Evolutionary conservation across 2,113 vertebrate genomes (phyloP).

Genomic region (Eclectus roratus): DNA sequence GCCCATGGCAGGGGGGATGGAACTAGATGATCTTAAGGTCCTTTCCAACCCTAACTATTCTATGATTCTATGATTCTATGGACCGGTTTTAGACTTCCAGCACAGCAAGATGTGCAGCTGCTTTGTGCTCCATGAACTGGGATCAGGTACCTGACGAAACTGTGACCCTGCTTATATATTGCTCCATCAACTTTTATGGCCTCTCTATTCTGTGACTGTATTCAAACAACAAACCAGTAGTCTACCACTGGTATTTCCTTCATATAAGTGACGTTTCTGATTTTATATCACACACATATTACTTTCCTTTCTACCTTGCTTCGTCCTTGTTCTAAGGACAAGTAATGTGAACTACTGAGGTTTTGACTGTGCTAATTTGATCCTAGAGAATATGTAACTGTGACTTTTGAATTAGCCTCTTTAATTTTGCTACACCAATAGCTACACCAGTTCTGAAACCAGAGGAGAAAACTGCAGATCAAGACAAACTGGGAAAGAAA

Average conservation of each 20-base stretch:
- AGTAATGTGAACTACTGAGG: background rate
- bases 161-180: background rate
- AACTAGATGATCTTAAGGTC: too few relatives aligned
- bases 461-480: background rate
- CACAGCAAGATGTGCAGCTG: background rate
- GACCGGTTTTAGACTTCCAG: background rate
- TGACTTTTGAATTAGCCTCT: background rate
- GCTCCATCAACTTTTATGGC: background rate
- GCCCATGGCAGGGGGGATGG: too few relatives aligned
- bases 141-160: background rate
- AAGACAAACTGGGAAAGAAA: background rate
- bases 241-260: background rate
- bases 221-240: background rate
- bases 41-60: too few relatives aligned
- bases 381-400: background rate
- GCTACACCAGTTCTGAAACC: background rate
- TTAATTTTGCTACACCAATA: background rate
- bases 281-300: background rate
- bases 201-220: background rate
- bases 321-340: background rate
- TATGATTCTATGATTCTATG: too few relatives aligned
- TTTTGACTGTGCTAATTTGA: background rate
- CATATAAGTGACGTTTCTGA: background rate
- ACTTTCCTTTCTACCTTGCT: background rate
- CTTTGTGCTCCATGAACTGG: background rate